Conservation (phyloP, 1,140 invertebrate genomes). For the Wiebesia pumilae region DNA sequence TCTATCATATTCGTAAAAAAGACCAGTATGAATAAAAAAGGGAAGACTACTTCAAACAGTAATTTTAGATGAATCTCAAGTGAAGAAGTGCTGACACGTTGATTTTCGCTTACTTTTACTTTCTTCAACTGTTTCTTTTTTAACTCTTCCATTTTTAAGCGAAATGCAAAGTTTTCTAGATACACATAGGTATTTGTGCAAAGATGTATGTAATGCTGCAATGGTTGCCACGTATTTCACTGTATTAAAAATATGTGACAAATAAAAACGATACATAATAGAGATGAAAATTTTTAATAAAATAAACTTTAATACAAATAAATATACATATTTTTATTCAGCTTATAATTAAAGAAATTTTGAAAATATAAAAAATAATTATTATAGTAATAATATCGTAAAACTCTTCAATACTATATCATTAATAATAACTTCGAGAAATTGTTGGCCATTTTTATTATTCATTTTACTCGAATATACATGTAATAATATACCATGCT, state of each 20-base stretch:
- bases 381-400: too few species aligned
- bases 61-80: constrained; percentile 5
- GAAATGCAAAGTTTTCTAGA: background rate
- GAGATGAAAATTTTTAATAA: background rate
- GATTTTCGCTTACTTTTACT: constrained; percentile 16
- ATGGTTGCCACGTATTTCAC: background rate
- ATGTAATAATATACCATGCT: too few species aligned
- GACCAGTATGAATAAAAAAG: background rate
- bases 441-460: too few species aligned
- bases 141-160: constrained; percentile 15
- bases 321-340: too few species aligned
- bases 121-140: constrained; percentile 1
- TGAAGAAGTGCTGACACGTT: constrained; percentile 5
- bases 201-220: background rate
- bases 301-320: too few species aligned
- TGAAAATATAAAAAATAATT: too few species aligned
- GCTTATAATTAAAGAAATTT: too few species aligned
- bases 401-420: too few species aligned
- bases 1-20: background rate
- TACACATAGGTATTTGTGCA: too few species aligned
- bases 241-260: background rate
- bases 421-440: too few species aligned
- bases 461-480: too few species aligned
- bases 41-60: background rate
- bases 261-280: background rate